Evolutionary conservation across 2,888 invertebrate genomes (phyloP), one percentile per base, ranked within the genome.

Genomic region (Desoria tigrina): DNA sequence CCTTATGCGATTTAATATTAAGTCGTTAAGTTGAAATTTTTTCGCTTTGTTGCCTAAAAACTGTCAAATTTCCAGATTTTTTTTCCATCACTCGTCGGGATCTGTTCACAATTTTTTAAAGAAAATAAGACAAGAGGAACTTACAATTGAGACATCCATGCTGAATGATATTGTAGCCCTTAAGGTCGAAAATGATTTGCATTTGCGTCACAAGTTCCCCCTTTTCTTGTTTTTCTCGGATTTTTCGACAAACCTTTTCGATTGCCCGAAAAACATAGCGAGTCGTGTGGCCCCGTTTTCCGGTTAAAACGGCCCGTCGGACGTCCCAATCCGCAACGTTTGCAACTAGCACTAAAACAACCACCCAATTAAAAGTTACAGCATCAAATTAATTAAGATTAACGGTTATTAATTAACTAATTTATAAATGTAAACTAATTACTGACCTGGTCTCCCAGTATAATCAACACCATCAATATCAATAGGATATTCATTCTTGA

Each of bases 111-210:
- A n/a, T n/a, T n/a, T n/a, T n/a, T n/a, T n/a, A n/a, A n/a, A n/a
- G n/a, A n/a, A n/a, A n/a, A n/a, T n/a, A n/a, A n/a, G n/a, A n/a
- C n/a, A n/a, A n/a, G n/a, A n/a, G n/a, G n/a, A 16, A 16, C 54
- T 54, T 42, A 58, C 58, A 58, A 23, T 49, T 32, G 27, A 58
- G 45, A 23, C 58, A 58, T 9, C 27, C 58, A 58, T 58, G 58
- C 27, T 42, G 27, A 11, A 27, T n/a, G 6, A 58, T 2, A 45
- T 27, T 58, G 45, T 42, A 58, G 2, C 58, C 58, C 18, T 58
- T 3, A 11, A 58, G 18, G 28, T 58, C 18, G 18, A 42, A 58
- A 4, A 58, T 58, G 16, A 58, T 28, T n/a, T 58, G 58, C 32
- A 58, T 37, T 27, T 39, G 32, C 16, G 58, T 58, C 27, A 58